These are phyloP conservation scores for Rhogogaster chlorosoma DNA, from an alignment of 2,888 invertebrate genomes.

Conservation along the genomic window DNA sequence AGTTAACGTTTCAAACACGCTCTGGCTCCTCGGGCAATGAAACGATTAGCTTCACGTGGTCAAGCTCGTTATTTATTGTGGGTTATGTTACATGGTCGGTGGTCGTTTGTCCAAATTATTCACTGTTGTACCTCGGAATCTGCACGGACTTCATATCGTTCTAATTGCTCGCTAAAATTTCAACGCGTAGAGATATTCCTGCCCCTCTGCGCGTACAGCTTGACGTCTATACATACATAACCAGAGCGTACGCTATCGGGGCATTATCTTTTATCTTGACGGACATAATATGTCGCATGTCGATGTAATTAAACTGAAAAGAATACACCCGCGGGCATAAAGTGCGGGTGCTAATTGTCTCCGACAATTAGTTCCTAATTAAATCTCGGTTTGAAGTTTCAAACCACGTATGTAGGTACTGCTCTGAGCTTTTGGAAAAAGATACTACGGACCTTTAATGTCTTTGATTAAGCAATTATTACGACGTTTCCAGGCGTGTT, in stretches of 20 bases:
- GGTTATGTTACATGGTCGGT: constrained; percentile 68
- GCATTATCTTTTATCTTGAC: constrained; percentile 36
- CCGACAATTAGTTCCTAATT: not conserved
- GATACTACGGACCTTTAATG: not conserved
- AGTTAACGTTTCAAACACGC: constrained; percentile 12
- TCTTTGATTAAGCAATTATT: not conserved
- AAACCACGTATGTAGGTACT: not conserved
- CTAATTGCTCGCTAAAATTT: constrained; percentile 73
- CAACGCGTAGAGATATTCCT: constrained; percentile 53
- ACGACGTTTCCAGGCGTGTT: not conserved
- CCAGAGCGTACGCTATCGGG: constrained; percentile 29
- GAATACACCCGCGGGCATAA: not conserved
- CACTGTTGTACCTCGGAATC: constrained; percentile 29
- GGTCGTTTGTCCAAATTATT: constrained; percentile 54
- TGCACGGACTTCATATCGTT: constrained; percentile 37
- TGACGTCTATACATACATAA: not conserved
- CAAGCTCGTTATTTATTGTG: constrained; percentile 71
- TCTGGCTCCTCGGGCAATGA: constrained; percentile 67
- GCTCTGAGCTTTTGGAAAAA: not conserved
- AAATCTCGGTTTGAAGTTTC: not conserved
- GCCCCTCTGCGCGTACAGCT: not conserved
- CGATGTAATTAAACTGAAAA: constrained; percentile 14
- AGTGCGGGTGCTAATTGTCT: not conserved
- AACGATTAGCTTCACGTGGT: constrained; percentile 73
- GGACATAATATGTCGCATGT: constrained; percentile 29